Evolutionary conservation across 2,797 vertebrate genomes (phyloP).

Genomic region (Pangasius sanitwongsei): DNA sequence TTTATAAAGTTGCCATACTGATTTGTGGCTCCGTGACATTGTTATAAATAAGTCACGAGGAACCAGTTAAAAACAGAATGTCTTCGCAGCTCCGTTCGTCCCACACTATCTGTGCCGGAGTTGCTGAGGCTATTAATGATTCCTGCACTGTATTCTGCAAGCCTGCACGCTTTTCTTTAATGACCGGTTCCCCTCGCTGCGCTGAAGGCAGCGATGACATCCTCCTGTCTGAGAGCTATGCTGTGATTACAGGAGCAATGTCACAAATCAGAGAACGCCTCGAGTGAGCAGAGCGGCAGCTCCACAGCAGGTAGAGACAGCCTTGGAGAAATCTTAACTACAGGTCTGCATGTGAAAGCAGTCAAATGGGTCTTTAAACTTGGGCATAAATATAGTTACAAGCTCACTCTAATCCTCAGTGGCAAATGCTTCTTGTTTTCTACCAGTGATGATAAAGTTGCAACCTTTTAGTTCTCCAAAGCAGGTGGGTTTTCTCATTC

Average conservation of each 20-base stretch:
- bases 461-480: neutral
- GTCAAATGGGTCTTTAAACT: constrained; percentile 17
- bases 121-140: constrained; percentile 39
- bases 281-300: neutral
- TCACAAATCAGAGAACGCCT: constrained; percentile 35
- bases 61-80: constrained; percentile 62
- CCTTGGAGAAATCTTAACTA: constrained; percentile 19
- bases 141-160: constrained; percentile 31
- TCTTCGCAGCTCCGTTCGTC: constrained; percentile 45
- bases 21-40: constrained; percentile 58
- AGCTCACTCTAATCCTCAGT: neutral
- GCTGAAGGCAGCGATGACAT: constrained; percentile 33
- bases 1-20: constrained; percentile 44
- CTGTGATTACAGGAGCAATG: constrained; percentile 40
- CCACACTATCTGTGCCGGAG: constrained; percentile 43
- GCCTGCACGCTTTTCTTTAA: constrained; percentile 41
- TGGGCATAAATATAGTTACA: constrained; percentile 7
- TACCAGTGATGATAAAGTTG: neutral
- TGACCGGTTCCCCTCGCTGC: constrained; percentile 28
- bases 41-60: constrained; percentile 63
- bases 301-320: constrained; percentile 37
- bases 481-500: neutral
- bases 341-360: constrained; percentile 8
- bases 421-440: neutral
- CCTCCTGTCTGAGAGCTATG: constrained; percentile 38